phyloP scores from a whole-genome alignment of 2,113 vertebrate species.

The Otis tarda region DNA sequence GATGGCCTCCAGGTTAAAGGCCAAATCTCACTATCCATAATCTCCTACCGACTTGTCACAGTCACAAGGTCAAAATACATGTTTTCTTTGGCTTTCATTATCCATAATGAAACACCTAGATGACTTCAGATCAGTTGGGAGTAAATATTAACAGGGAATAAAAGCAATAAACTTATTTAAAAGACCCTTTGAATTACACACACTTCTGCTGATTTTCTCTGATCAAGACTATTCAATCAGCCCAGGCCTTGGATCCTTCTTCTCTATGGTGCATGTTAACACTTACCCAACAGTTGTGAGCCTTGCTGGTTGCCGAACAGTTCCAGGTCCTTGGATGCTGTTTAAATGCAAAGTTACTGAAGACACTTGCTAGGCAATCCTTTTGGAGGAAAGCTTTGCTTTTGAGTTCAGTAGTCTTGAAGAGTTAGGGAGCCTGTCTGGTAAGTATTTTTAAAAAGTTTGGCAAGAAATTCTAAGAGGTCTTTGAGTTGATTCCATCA shows the following conservation, averaged over 20 bases:
- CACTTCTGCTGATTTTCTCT: neutral
- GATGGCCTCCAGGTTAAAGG: neutral
- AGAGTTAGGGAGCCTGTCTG: neutral
- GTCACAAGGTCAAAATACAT: neutral
- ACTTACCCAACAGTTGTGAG: neutral
- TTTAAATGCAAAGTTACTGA: neutral
- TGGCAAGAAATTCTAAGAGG: neutral
- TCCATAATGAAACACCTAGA: neutral
- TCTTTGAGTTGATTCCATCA: neutral
- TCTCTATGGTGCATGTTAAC: neutral
- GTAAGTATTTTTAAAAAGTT: neutral
- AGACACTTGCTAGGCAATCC: neutral
- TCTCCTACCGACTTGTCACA: neutral
- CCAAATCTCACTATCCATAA: neutral
- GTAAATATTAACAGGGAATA: neutral
- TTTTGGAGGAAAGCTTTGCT: neutral
- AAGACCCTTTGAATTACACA: neutral
- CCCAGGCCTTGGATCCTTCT: neutral
- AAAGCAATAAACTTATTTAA: neutral
- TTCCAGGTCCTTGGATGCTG: neutral
- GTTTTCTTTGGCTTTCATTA: neutral
- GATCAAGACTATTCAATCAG: neutral
- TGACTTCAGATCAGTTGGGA: neutral
- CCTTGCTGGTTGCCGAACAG: neutral
- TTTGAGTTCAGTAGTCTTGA: neutral